Evolutionary conservation across 2,888 invertebrate genomes (phyloP).

Genomic region (Campoletis raptor): DNA sequence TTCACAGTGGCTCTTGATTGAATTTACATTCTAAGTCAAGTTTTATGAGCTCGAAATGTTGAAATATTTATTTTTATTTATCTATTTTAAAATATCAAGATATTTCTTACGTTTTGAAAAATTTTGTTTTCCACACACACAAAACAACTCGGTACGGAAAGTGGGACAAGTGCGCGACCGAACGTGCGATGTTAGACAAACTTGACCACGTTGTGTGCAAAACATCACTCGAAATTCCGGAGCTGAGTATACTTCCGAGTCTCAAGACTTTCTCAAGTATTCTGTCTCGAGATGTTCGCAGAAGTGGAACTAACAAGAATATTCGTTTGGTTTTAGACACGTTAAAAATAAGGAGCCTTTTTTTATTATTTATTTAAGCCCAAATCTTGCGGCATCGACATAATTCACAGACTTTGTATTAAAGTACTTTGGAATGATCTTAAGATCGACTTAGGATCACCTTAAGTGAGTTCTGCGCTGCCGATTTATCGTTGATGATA

Average conservation of each 20-base stretch:
- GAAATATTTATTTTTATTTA: no score
- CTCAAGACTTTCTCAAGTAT: conserved; percentile 5
- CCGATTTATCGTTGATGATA: no score
- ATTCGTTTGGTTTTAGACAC: background rate
- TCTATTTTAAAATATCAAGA: background rate
- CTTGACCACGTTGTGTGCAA: conserved; percentile 8
- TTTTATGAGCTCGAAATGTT: background rate
- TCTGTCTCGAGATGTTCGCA: background rate
- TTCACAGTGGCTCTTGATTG: background rate
- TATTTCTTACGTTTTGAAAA: background rate
- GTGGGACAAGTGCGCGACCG: background rate
- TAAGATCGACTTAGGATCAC: no score
- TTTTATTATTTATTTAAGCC: background rate
- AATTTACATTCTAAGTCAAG: background rate
- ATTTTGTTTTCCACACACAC: no score
- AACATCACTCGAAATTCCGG: background rate
- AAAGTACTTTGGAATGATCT: background rate
- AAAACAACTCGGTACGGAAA: background rate
- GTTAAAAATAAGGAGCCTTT: background rate
- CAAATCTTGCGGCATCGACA: background rate
- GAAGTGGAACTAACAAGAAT: background rate
- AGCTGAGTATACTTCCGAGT: background rate
- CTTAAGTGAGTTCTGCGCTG: no score
- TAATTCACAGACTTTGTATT: background rate
- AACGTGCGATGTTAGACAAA: conserved; percentile 5